Evolutionary conservation across 1,140 invertebrate genomes (phyloP).

Genomic region (Microplitis demolitor): DNA sequence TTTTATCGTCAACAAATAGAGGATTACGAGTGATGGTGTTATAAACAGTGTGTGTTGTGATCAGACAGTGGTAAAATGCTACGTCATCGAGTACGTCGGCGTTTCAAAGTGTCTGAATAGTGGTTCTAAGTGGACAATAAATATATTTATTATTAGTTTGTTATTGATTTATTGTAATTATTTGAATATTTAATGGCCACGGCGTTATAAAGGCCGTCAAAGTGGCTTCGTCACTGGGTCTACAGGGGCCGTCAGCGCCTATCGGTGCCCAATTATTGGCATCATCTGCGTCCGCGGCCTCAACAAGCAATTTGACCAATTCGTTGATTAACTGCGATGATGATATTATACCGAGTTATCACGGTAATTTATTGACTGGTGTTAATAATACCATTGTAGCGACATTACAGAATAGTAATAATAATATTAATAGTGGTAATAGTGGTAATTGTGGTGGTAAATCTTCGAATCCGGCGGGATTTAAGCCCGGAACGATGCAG

Average conservation of each 20-base stretch:
- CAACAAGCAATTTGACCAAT: conserved; percentile 32
- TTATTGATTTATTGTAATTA: background rate
- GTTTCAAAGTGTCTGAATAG: too few relatives aligned
- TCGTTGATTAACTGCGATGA: conserved; percentile 28
- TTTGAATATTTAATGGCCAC: conserved; percentile 33
- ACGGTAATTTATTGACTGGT: conserved; percentile 60
- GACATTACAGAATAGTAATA: conserved; percentile 42
- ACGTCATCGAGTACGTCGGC: too few relatives aligned
- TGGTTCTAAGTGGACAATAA: conserved; percentile 20
- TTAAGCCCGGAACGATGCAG: conserved; percentile 76
- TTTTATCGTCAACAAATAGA: too few relatives aligned
- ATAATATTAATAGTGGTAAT: too few relatives aligned
- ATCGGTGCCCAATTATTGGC: conserved; percentile 60
- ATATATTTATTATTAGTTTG: background rate
- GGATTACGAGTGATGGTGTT: too few relatives aligned
- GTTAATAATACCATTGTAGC: conserved; percentile 55
- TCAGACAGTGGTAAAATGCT: too few relatives aligned
- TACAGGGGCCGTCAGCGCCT: conserved; percentile 61
- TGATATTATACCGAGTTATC: conserved; percentile 54
- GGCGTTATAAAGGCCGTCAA: conserved; percentile 59
- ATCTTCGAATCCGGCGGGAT: conserved; percentile 56
- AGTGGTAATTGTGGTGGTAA: conserved; percentile 31
- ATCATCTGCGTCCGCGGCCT: conserved; percentile 27
- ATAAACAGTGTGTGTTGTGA: too few relatives aligned
- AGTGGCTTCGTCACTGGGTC: conserved; percentile 63